These are phyloP conservation scores for Phrynosoma platyrhinos DNA, from an alignment of 2,113 vertebrate species.

Conservation along the genomic window DNA sequence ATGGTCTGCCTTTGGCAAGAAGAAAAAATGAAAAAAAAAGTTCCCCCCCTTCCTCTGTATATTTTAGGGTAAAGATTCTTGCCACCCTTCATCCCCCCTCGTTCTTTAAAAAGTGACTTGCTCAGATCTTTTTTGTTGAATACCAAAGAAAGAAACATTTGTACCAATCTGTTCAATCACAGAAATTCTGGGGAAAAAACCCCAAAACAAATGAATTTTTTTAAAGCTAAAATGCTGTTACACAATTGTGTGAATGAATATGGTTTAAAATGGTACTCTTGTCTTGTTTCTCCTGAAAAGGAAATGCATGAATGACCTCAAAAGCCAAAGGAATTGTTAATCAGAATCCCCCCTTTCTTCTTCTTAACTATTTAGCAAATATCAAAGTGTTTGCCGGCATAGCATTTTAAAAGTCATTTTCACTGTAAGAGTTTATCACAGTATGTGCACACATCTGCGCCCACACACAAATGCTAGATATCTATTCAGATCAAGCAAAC, in stretches of 20 bases:
- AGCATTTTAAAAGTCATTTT: constrained; percentile 43
- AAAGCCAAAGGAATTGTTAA: constrained; percentile 73
- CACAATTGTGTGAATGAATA: constrained; percentile 67
- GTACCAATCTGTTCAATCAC: constrained; percentile 60
- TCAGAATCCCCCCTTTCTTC: constrained; percentile 65
- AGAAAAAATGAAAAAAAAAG: constrained; percentile 1
- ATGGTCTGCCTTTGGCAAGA: background rate
- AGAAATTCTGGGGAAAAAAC: constrained; percentile 28
- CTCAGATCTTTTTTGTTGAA: constrained; percentile 53
- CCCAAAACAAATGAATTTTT: constrained; percentile 22
- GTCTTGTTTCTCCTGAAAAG: constrained; percentile 75
- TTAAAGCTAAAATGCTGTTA: constrained; percentile 57
- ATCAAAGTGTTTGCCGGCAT: constrained; percentile 32
- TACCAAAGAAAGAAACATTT: constrained; percentile 58
- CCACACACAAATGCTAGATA: constrained; percentile 62
- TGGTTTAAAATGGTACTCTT: constrained; percentile 73
- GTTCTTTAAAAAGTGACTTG: constrained; percentile 23
- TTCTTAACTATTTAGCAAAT: constrained; percentile 45
- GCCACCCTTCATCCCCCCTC: background rate
- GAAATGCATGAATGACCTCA: constrained; percentile 68
- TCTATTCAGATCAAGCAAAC: constrained; percentile 71
- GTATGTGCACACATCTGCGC: constrained; percentile 46
- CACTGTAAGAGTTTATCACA: constrained; percentile 36
- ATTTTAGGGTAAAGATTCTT: constrained; percentile 26
- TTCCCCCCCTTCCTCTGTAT: constrained; percentile 2